phyloP scores from a whole-genome alignment of 2,113 vertebrate genomes.

The Bos javanicus region DNA sequence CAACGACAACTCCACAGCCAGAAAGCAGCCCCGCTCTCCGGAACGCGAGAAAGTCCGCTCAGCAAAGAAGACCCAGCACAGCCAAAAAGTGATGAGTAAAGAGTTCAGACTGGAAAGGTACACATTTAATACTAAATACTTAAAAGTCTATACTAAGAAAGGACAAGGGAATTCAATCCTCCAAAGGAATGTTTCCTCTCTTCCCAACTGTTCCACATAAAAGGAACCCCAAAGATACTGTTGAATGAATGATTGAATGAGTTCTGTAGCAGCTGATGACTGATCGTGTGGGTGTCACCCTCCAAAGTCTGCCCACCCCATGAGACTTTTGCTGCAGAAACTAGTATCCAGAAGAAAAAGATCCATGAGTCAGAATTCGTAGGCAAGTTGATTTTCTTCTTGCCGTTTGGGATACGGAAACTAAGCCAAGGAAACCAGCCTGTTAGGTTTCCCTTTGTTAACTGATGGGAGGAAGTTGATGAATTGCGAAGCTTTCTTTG shows the following conservation, averaged over 20 bases:
- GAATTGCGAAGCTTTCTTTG: background rate
- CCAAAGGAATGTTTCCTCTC: background rate
- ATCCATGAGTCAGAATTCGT: background rate
- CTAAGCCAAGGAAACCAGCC: background rate
- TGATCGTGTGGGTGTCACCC: background rate
- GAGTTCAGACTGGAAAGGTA: background rate
- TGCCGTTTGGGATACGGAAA: background rate
- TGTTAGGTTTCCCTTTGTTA: background rate
- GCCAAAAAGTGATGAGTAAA: background rate
- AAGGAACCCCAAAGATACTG: background rate
- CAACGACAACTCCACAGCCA: rapidly evolving
- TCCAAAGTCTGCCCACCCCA: background rate
- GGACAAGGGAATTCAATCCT: background rate
- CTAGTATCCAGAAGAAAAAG: too few relatives aligned
- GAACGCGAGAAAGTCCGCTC: background rate
- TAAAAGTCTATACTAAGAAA: background rate
- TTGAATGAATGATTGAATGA: background rate
- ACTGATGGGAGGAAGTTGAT: background rate
- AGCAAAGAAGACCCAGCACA: background rate
- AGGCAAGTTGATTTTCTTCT: background rate
- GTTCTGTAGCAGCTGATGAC: background rate
- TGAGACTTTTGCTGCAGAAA: background rate
- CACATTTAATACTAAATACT: background rate
- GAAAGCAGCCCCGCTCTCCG: background rate
- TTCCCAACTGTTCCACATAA: background rate